Evolutionary conservation across 2,888 invertebrate genomes (phyloP).

Genomic region (Drosophila ustulata): DNA sequence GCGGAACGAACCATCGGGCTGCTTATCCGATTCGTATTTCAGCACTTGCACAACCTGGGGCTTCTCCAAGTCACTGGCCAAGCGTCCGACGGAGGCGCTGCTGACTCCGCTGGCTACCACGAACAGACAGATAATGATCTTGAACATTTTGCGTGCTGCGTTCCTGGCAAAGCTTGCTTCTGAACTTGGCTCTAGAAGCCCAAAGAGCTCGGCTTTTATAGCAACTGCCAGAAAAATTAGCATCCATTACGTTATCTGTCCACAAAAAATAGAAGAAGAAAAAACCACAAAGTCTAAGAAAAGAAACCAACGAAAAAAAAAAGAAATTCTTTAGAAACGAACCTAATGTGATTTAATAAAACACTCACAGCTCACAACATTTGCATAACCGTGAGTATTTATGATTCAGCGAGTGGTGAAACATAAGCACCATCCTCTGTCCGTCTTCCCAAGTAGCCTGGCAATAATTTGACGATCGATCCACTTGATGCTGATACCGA

Average conservation of each 20-base stretch:
- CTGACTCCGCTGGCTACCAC: conserved; percentile 62
- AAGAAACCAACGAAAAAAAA: conserved; percentile 33
- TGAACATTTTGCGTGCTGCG: conserved; percentile 67
- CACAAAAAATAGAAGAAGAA: conserved; percentile 34
- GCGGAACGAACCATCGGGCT: conserved; percentile 80
- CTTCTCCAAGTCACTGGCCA: conserved; percentile 59
- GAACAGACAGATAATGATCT: conserved; percentile 70
- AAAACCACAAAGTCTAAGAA: conserved; percentile 24
- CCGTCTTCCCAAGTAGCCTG: conserved; percentile 1
- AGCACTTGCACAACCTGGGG: conserved; percentile 71
- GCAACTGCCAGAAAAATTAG: conserved; percentile 65
- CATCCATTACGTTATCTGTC: conserved; percentile 70
- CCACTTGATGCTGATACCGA: conserved; percentile 17
- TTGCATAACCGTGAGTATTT: conserved; percentile 66
- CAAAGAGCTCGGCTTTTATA: conserved; percentile 73
- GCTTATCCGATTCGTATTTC: conserved; percentile 68
- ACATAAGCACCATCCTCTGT: conserved; percentile 2
- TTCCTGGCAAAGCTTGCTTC: conserved; percentile 39
- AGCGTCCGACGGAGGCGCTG: conserved; percentile 66
- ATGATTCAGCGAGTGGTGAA: conserved; percentile 49
- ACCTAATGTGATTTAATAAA: conserved; percentile 63
- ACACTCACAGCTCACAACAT: conserved; percentile 61
- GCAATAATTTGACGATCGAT: conserved; percentile 9
- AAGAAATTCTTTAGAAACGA: conserved; percentile 75
- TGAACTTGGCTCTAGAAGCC: conserved; percentile 55